Evolutionary conservation across 2,888 invertebrate genomes (phyloP).

Genomic region (Pollenia griseotomentosa): DNA sequence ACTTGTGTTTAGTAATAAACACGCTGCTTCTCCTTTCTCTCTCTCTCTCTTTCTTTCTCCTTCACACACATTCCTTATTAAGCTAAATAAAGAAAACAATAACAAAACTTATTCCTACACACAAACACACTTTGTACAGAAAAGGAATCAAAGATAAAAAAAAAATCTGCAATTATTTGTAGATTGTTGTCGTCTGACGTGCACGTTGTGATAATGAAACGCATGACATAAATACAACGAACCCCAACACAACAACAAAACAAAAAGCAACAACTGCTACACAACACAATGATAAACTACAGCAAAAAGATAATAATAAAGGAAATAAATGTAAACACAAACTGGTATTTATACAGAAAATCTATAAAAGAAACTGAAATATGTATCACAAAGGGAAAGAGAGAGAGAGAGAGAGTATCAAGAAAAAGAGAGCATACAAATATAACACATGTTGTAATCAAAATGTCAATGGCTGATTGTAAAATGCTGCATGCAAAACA

Average conservation of each 20-base stretch:
- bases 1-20: no score
- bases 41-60: background rate
- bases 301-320: constrained; percentile 14
- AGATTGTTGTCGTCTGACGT: constrained; percentile 20
- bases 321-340: constrained; percentile 49
- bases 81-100: constrained; percentile 34
- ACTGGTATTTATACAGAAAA: constrained; percentile 1
- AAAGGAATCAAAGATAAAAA: background rate
- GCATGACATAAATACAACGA: constrained; percentile 52
- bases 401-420: constrained; percentile 9
- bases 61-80: background rate
- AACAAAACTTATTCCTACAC: constrained; percentile 7
- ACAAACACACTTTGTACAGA: background rate
- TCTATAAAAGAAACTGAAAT: background rate
- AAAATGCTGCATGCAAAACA: constrained; percentile 46
- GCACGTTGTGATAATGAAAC: constrained; percentile 69
- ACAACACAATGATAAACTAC: constrained; percentile 28
- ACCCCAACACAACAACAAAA: constrained; percentile 6
- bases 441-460: constrained; percentile 64
- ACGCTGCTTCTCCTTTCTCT: background rate
- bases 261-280: constrained; percentile 19
- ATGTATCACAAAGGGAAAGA: background rate
- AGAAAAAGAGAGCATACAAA: constrained; percentile 3
- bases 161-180: constrained; percentile 10
- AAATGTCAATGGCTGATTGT: constrained; percentile 70